phyloP scores from a whole-genome alignment of 2,888 invertebrate species.

The Zootermopsis nevadensis region DNA sequence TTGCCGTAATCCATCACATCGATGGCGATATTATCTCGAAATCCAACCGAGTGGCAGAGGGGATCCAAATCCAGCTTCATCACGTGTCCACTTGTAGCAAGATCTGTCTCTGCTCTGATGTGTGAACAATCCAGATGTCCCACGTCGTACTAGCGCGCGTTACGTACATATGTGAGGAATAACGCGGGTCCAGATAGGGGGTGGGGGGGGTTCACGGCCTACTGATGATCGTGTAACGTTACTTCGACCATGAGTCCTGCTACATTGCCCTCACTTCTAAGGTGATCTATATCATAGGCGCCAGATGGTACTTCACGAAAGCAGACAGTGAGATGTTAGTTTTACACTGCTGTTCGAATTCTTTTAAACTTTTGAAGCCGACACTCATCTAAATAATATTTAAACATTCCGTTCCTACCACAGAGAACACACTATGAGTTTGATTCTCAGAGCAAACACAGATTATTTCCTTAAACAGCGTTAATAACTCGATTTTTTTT shows the following conservation, averaged over 20 bases:
- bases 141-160: neutral
- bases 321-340: too few species aligned
- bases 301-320: too few species aligned
- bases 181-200: neutral
- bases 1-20: neutral
- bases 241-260: neutral
- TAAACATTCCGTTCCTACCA: too few species aligned
- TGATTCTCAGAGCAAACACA: too few species aligned
- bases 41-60: neutral
- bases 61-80: neutral
- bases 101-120: neutral
- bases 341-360: too few species aligned
- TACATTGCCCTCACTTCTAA: neutral
- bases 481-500: too few species aligned
- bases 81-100: constrained; percentile 2
- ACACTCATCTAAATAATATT: too few species aligned
- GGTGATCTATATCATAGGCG: neutral
- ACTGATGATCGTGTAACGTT: neutral
- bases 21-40: neutral
- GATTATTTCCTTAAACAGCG: too few species aligned
- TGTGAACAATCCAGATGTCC: constrained; percentile 2
- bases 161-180: neutral
- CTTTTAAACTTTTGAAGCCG: too few species aligned
- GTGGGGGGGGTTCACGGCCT: neutral
- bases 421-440: too few species aligned